Percentiles rank a stretch among this genome's conserved stretches.
phyloP scores from a whole-genome alignment of 1,140 invertebrate species.

The Rhynchophorus ferrugineus region DNA sequence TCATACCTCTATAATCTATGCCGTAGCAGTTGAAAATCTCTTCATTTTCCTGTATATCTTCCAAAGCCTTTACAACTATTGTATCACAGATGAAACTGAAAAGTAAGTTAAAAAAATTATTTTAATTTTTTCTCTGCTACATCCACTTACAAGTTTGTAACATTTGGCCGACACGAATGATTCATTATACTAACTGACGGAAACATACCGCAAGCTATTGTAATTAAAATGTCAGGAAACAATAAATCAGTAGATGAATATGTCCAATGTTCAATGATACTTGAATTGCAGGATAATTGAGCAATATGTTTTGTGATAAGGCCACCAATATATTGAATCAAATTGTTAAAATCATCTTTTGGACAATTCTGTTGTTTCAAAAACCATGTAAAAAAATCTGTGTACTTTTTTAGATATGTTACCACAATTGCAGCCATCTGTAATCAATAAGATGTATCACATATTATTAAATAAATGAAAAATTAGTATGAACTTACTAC shows the following conservation, averaged over 20 bases:
- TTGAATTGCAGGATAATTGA: slow-evolving; percentile 72
- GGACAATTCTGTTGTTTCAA: slow-evolving; percentile 26
- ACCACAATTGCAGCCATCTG: slow-evolving; percentile 54
- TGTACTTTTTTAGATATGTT: slow-evolving; percentile 46
- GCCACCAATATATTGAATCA: slow-evolving; percentile 46
- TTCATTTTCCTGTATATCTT: slow-evolving; percentile 32
- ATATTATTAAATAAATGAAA: neutral
- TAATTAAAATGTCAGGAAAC: slow-evolving; percentile 45
- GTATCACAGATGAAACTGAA: slow-evolving; percentile 34
- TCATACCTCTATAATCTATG: slow-evolving; percentile 31
- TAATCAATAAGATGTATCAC: slow-evolving; percentile 26
- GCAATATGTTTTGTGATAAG: slow-evolving; percentile 62
- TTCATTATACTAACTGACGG: slow-evolving; percentile 86
- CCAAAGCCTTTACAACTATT: slow-evolving; percentile 35
- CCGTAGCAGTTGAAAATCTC: slow-evolving; percentile 41
- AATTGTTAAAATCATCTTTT: slow-evolving; percentile 39
- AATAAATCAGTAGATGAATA: slow-evolving; percentile 27
- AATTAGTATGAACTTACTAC: slow-evolving; percentile 23
- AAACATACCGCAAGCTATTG: slow-evolving; percentile 76
- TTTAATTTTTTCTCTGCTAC: neutral
- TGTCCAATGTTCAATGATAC: slow-evolving; percentile 33
- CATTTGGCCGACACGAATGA: slow-evolving; percentile 80
- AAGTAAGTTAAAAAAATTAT: slow-evolving; percentile 11
- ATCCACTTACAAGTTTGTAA: slow-evolving; percentile 61
- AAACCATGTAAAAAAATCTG: slow-evolving; percentile 44